Conservation (phyloP, 2,797 vertebrate genomes). For the Numenius phaeopus region DNA sequence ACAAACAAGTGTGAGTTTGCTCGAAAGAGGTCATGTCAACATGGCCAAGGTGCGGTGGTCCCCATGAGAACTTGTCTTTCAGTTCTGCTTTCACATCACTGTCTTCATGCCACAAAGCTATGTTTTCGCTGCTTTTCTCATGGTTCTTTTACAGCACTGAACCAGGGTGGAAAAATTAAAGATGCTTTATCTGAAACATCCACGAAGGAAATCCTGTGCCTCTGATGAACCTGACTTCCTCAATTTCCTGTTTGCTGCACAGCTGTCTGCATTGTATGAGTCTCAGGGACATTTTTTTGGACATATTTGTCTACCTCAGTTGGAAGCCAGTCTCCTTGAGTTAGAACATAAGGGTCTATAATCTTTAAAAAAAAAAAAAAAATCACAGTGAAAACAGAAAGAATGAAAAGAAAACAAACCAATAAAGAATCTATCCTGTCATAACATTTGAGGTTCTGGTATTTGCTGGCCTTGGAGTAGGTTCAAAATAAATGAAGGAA, state of each 20-base stretch:
- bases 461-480: conserved; percentile 87
- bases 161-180: conserved; percentile 57
- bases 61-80: not conserved
- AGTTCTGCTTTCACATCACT: not conserved
- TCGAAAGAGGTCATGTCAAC: not conserved
- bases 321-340: conserved; percentile 80
- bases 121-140: not conserved
- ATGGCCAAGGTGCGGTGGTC: accelerated
- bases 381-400: conserved; percentile 84
- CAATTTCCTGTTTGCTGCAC: conserved; percentile 84
- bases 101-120: not conserved
- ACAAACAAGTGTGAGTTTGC: not conserved
- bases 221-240: conserved; percentile 82
- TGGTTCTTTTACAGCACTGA: conserved; percentile 12
- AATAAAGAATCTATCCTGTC: conserved; percentile 89
- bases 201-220: conserved; percentile 77
- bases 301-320: conserved; percentile 78
- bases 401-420: conserved; percentile 94
- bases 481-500: conserved; percentile 89
- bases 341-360: conserved; percentile 82
- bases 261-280: conserved; percentile 77
- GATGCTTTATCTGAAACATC: conserved; percentile 76
- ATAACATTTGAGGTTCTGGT: conserved; percentile 86
- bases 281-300: conserved; percentile 73
- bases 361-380: conserved; percentile 72